Base-by-base conservation (phyloP, 2,113 vertebrate species). In the Spea bombifrons region DNA sequence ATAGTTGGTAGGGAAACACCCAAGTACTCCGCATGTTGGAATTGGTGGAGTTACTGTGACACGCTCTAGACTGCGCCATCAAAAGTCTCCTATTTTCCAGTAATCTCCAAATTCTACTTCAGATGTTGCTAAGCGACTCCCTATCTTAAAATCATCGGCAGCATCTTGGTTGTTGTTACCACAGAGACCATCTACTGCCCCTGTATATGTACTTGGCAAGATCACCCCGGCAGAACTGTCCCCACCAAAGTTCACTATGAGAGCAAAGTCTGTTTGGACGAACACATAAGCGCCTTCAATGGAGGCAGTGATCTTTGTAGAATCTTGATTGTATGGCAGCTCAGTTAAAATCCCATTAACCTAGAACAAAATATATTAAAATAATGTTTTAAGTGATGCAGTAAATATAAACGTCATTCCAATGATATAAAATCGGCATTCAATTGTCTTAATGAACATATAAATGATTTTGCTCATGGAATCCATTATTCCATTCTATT, bases 61-160 rank as follows among this genome's bases (percentile, higher is more conserved):
- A 52, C 93, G 94, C 0, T 90, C 92, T 0, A 92, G 88, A 50
- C n/a, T n/a, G n/a, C n/a, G n/a, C n/a, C n/a, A n/a, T n/a, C 50
- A 53, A 7, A 89, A 83, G 0, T 90, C 79, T 0, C 82, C 79
- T 4, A 92, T 87, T 46, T 75, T 83, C 93, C 94, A 95, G 68
- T 90, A 90, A 7, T 84, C 7, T 0, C 86, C 92, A 2, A 94
- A 88, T 1, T 84, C 85, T 12, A n/a, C 49, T 1, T 86, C 70
- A 0, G 73, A 50, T 0, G 83, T 75, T 0, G 5, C 12, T 0
- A 0, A 46, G 10, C 91, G 89, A 0, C 81, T 77, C 0, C 75
- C 87, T 49, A 81, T 75, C 0, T 13, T 0, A 3, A 92, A 70
- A 76, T 92, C 89, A 0, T 92, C 82, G 0, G 0, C 4, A 0